These are phyloP conservation scores for Drosophila neotestacea DNA, from an alignment of 2,888 invertebrate genomes.

Conservation along the genomic window DNA sequence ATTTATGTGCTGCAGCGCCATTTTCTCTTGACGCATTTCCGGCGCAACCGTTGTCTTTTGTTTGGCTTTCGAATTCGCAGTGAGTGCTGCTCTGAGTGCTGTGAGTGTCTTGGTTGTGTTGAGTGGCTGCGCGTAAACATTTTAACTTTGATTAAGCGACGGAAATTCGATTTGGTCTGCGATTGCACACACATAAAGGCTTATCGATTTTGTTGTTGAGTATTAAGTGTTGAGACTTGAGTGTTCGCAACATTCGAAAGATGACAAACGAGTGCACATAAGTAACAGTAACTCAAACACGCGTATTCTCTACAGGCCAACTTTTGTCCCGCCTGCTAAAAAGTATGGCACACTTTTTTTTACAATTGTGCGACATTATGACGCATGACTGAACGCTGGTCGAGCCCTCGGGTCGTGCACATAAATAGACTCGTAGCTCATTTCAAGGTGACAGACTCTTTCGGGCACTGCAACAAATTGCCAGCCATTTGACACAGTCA, in stretches of 20 bases:
- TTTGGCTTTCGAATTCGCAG: conserved; percentile 47
- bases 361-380: conserved; percentile 50
- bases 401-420: conserved; percentile 23
- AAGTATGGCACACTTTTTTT: conserved; percentile 51
- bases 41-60: conserved; percentile 59
- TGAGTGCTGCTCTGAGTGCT: conserved; percentile 1
- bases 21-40: conserved; percentile 76
- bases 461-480: conserved; percentile 74
- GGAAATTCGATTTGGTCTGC: conserved; percentile 73
- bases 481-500: conserved; percentile 72
- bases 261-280: conserved; percentile 73
- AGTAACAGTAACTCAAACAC: conserved; percentile 43
- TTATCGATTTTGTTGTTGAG: conserved; percentile 58
- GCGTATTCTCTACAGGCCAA: conserved; percentile 20
- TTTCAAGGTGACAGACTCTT: conserved; percentile 76
- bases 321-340: conserved; percentile 19
- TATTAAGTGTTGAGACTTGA: not conserved
- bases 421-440: conserved; percentile 60
- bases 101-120: conserved; percentile 29
- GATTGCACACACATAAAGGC: conserved; percentile 49
- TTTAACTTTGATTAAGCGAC: conserved; percentile 74
- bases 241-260: conserved; percentile 39
- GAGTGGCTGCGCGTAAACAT: conserved; percentile 55
- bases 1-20: conserved; percentile 70
- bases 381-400: conserved; percentile 43